Evolutionary conservation across 2,888 invertebrate species (phyloP).

Genomic region (Dolichopus griseipennis): DNA sequence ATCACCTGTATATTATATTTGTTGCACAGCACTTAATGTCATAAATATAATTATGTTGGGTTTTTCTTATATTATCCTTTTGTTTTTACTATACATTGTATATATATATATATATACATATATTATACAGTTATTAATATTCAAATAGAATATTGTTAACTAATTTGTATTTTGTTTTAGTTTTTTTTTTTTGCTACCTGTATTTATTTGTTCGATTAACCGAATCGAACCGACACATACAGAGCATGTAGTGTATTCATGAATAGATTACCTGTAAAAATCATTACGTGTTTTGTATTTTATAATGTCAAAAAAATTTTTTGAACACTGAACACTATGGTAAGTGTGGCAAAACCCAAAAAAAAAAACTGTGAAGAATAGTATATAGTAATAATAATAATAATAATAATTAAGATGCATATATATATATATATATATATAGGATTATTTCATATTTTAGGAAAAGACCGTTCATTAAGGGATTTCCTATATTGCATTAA

Average conservation of each 20-base stretch:
- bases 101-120: no score
- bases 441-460: not conserved
- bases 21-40: not conserved
- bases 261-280: not conserved
- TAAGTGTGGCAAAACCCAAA: not conserved
- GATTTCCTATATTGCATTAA: not conserved
- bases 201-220: not conserved
- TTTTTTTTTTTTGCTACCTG: conserved; percentile 1
- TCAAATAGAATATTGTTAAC: not conserved
- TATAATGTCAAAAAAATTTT: not conserved
- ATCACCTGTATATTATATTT: conserved; percentile 1
- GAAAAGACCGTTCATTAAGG: not conserved
- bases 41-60: conserved; percentile 1
- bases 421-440: no score
- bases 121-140: not conserved
- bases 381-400: no score
- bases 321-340: not conserved
- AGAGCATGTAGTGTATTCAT: no score
- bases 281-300: not conserved
- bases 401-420: not conserved
- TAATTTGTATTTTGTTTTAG: no score
- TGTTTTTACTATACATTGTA: no score
- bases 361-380: no score
- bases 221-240: no score
- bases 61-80: not conserved